A percentile compares a stretch with the other conserved stretches of the same genome.
These are phyloP conservation scores for Sebastes itinus DNA, from an alignment of 2,797 vertebrate genomes.

Conservation along the genomic window DNA sequence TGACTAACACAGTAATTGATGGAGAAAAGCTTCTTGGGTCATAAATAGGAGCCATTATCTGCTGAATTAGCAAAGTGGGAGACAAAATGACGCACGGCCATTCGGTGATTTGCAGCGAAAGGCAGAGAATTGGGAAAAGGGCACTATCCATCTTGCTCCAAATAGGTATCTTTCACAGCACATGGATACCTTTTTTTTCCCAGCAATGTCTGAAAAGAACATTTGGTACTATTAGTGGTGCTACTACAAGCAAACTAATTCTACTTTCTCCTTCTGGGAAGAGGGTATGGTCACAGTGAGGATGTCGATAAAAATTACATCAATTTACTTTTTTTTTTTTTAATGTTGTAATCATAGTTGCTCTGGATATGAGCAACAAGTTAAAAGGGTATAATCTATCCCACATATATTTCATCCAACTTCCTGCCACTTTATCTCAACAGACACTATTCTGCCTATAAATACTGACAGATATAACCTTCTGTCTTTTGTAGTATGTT, in stretches of 20 bases:
- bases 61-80: slow-evolving; percentile 78
- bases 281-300: background rate
- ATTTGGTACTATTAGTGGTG: slow-evolving; percentile 41
- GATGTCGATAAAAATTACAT: slow-evolving; percentile 1
- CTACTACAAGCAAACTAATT: slow-evolving; percentile 14
- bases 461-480: background rate
- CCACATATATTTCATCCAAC: background rate
- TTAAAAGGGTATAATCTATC: background rate
- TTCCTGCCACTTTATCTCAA: slow-evolving; percentile 10
- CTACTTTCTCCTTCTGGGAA: background rate
- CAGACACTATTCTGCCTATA: background rate
- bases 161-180: slow-evolving; percentile 68
- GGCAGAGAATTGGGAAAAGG: slow-evolving; percentile 52
- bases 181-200: slow-evolving; percentile 22
- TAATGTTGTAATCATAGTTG: background rate
- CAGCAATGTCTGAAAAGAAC: slow-evolving; percentile 38
- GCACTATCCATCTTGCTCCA: slow-evolving; percentile 72
- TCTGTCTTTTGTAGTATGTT: background rate
- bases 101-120: slow-evolving; percentile 69
- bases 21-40: slow-evolving; percentile 73
- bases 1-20: slow-evolving; percentile 80
- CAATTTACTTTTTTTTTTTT: background rate
- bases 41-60: slow-evolving; percentile 81
- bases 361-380: background rate
- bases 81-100: slow-evolving; percentile 70